phyloP scores from a whole-genome alignment of 2,888 invertebrate species.

The Pandemis cinnamomeana region DNA sequence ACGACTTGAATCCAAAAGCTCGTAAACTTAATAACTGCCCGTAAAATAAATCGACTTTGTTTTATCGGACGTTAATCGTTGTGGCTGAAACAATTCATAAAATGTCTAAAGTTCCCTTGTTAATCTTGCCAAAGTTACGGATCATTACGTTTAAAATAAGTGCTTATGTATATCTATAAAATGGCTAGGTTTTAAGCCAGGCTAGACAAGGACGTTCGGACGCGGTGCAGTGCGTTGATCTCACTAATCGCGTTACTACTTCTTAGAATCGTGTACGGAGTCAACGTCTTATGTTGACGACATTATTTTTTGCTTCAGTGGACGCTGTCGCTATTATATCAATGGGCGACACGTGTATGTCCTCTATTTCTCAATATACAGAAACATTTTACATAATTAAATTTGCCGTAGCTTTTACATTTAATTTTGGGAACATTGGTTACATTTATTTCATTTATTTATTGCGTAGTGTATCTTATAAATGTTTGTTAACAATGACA shows the following conservation, averaged over 20 bases:
- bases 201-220: conserved; percentile 45
- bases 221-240: conserved; percentile 46
- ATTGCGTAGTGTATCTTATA: not conserved
- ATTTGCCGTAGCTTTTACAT: too few relatives aligned
- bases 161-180: conserved; percentile 6
- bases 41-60: conserved; percentile 38
- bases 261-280: conserved; percentile 42
- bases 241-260: conserved; percentile 44
- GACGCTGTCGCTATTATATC: not conserved
- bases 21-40: conserved; percentile 30
- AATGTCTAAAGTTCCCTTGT: conserved; percentile 18
- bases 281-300: conserved; percentile 32
- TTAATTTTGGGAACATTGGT: not conserved
- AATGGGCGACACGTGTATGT: conserved; percentile 22
- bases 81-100: conserved; percentile 31
- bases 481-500: not conserved
- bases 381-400: not conserved
- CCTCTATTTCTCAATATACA: not conserved
- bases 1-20: conserved; percentile 17
- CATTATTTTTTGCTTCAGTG: conserved; percentile 18
- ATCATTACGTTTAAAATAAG: conserved; percentile 13
- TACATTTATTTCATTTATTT: not conserved
- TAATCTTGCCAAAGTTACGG: conserved; percentile 13
- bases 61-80: conserved; percentile 29
- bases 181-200: conserved; percentile 30